Base-by-base conservation (phyloP, 1,140 invertebrate species). In the Tetragnatha versicolor region DNA sequence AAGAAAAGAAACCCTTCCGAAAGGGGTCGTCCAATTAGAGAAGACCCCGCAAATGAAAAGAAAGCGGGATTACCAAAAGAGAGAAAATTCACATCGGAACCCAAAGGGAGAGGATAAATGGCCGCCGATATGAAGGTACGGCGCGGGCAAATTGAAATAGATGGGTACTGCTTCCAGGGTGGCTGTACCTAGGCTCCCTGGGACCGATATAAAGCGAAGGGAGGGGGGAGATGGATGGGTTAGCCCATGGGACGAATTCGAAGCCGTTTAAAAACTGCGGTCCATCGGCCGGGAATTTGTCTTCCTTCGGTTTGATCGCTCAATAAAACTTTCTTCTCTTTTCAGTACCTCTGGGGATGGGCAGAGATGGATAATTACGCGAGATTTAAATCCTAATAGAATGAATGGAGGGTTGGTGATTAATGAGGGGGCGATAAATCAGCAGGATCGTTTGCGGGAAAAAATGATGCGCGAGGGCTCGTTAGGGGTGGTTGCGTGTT, bases 241-340 rank as follows among this genome's bases (percentile, higher is more conserved):
- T 60, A 20, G 14, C 72, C 20, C 72, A 0, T n/a, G 72, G 72
- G 72, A 75, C 72, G 72, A 75, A 63, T 75, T 75, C 55, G 72
- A 75, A 17, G 58, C 72, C 72, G 72, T 51, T 75, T 75, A 75
- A 75, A 75, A 75, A 75, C 72, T 75, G 39, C 20, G 47, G 49
- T 17, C 55, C 72, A 63, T 75, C 37, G 55, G 72, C 61, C 61
- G 39, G 6, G 29, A 61, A 75, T 75, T 49, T 33, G 55, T 75
- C 72, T 75, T 75, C 37, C 45, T 63, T 63, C 70, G 27, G 55
- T 60, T 63, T 49, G 68, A 70, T 58, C n/a, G n/a, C n/a, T n/a
- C n/a, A n/a, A n/a, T n/a, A n/a, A n/a, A n/a, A n/a, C n/a, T n/a
- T n/a, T n/a, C n/a, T n/a, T n/a, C n/a, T n/a, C n/a, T n/a, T n/a